Evolutionary conservation across 2,888 invertebrate genomes (phyloP).

Genomic region (Zelleria hepariella): DNA sequence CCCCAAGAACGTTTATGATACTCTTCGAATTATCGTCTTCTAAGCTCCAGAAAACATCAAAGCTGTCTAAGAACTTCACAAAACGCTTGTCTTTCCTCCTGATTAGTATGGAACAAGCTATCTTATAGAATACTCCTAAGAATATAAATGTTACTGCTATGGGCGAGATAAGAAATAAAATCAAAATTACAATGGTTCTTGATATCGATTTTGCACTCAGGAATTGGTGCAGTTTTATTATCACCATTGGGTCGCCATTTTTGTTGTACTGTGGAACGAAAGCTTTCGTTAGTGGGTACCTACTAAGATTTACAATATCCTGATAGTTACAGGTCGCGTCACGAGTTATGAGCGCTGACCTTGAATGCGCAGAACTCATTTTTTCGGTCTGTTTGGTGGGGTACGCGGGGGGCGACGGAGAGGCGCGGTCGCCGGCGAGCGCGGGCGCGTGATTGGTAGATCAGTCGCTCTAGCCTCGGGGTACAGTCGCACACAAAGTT

Average conservation of each 20-base stretch:
- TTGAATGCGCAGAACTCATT: too few species aligned
- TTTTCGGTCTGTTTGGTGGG: too few species aligned
- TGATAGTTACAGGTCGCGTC: too few species aligned
- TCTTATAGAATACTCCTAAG: constrained; percentile 29
- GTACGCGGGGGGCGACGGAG: too few species aligned
- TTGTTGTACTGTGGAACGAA: constrained; percentile 16
- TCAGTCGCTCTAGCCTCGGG: too few species aligned
- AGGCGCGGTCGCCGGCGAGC: too few species aligned
- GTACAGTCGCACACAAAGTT: too few species aligned
- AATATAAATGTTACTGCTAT: constrained; percentile 21
- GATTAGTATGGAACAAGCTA: constrained; percentile 32
- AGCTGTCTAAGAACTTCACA: constrained; percentile 58
- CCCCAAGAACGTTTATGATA: constrained; percentile 59
- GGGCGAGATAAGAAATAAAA: constrained; percentile 26
- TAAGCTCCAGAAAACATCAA: constrained; percentile 67
- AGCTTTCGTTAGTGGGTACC: neutral
- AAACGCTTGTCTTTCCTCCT: constrained; percentile 40
- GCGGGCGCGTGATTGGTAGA: too few species aligned
- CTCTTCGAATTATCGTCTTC: constrained; percentile 56
- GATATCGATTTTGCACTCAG: constrained; percentile 15
- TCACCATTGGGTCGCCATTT: constrained; percentile 12
- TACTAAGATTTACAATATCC: too few species aligned
- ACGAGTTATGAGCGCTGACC: too few species aligned
- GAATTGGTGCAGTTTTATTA: constrained; percentile 14
- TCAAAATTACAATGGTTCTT: constrained; percentile 18